Conservation (phyloP, 2,888 invertebrate genomes). For the Tipula helvola region DNA sequence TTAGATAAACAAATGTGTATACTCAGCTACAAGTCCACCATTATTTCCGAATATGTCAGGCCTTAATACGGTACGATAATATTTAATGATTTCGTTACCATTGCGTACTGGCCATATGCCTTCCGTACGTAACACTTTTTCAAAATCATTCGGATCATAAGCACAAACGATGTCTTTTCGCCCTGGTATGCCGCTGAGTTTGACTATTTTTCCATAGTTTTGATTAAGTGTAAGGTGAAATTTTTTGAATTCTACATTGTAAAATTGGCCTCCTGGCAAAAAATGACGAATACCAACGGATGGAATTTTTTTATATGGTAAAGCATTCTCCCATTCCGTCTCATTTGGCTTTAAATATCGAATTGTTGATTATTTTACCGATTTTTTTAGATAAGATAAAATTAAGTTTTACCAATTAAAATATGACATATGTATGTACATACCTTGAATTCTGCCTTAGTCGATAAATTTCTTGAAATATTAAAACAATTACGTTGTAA, state of each 20-base stretch:
- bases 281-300: constrained; percentile 17
- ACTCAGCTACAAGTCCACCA: constrained; percentile 21
- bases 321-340: constrained; percentile 24
- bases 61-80: constrained; percentile 29
- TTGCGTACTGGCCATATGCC: constrained; percentile 36
- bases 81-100: constrained; percentile 28
- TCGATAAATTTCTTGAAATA: background rate
- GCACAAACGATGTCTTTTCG: constrained; percentile 12
- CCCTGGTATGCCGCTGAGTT: constrained; percentile 12
- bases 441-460: background rate
- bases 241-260: background rate
- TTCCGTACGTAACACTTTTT: constrained; percentile 27
- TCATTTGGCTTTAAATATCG: constrained; percentile 11
- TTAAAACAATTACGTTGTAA: background rate
- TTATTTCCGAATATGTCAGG: constrained; percentile 16
- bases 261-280: constrained; percentile 24
- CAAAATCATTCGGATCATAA: constrained; percentile 14
- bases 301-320: constrained; percentile 24
- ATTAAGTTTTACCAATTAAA: background rate
- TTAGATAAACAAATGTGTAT: constrained; percentile 10
- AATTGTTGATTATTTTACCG: background rate
- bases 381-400: background rate
- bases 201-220: constrained; percentile 14
- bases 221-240: background rate
- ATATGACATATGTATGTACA: background rate